Conservation (phyloP, 2,888 invertebrate species). For the Therioaphis trifolii region DNA sequence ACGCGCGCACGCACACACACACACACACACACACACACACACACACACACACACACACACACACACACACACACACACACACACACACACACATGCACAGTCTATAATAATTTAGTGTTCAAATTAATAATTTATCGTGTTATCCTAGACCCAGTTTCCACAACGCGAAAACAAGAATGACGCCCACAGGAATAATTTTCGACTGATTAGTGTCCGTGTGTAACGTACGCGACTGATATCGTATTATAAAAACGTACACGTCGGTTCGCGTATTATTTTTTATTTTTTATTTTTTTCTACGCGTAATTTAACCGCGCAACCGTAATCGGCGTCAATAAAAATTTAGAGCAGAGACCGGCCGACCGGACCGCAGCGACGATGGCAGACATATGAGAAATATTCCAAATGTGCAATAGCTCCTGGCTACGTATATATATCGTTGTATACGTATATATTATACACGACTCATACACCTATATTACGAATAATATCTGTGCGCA, state of each 20-base stretch:
- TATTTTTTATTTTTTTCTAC: not conserved
- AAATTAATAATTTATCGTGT: too few species aligned
- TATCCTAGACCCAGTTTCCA: slow-evolving; percentile 24
- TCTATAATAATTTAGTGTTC: too few species aligned
- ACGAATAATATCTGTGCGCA: not conserved
- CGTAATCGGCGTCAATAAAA: slow-evolving; percentile 29
- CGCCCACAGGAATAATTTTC: slow-evolving; percentile 20
- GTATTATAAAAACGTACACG: not conserved
- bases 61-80: too few species aligned
- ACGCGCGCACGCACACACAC: too few species aligned
- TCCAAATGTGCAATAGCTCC: slow-evolving; percentile 15
- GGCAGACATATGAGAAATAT: not conserved
- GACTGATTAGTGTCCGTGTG: not conserved
- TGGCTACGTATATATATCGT: too few species aligned
- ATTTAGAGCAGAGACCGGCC: slow-evolving; percentile 3
- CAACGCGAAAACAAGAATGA: not conserved
- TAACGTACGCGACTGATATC: too few species aligned
- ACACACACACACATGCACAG: too few species aligned
- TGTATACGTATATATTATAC: not conserved
- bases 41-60: too few species aligned
- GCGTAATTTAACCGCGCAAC: not conserved
- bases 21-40: too few species aligned
- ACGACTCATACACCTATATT: not conserved
- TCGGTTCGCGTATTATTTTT: not conserved
- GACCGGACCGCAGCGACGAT: too few species aligned